These are phyloP conservation scores for Spinibarbus caldwelli DNA, from an alignment of 2,797 vertebrate species.

Conservation along the genomic window DNA sequence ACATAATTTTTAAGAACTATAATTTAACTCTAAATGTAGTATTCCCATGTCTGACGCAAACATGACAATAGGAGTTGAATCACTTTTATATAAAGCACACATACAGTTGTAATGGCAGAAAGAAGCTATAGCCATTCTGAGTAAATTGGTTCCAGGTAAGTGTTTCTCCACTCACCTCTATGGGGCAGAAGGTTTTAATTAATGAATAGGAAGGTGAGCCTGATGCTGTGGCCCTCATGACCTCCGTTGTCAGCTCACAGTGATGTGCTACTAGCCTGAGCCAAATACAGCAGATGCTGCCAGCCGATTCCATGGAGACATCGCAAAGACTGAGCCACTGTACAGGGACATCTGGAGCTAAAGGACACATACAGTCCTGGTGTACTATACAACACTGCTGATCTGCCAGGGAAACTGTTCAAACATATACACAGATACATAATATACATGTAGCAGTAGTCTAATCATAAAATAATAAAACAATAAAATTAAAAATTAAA, in stretches of 20 bases:
- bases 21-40: slow-evolving; percentile 13
- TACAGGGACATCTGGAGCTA: background rate
- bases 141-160: slow-evolving; percentile 40
- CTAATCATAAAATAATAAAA: background rate
- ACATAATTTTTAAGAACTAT: background rate
- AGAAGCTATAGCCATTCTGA: slow-evolving; percentile 15
- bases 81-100: slow-evolving; percentile 5
- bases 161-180: slow-evolving; percentile 36
- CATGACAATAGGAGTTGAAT: background rate
- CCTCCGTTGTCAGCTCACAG: slow-evolving; percentile 29
- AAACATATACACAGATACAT: background rate
- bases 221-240: slow-evolving; percentile 23
- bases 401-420: background rate
- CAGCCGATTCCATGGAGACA: slow-evolving; percentile 33
- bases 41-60: background rate
- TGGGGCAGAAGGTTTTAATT: slow-evolving; percentile 45
- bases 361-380: slow-evolving; percentile 9
- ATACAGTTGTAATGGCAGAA: background rate
- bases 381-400: background rate
- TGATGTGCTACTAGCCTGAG: slow-evolving; percentile 40
- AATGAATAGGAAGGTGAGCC: slow-evolving; percentile 36
- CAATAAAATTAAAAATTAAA: background rate
- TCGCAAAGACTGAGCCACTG: slow-evolving; percentile 13
- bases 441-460: background rate
- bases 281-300: slow-evolving; percentile 47